Evolutionary conservation across 2,113 vertebrate species (phyloP).

Genomic region (Danionella cerebrum): DNA sequence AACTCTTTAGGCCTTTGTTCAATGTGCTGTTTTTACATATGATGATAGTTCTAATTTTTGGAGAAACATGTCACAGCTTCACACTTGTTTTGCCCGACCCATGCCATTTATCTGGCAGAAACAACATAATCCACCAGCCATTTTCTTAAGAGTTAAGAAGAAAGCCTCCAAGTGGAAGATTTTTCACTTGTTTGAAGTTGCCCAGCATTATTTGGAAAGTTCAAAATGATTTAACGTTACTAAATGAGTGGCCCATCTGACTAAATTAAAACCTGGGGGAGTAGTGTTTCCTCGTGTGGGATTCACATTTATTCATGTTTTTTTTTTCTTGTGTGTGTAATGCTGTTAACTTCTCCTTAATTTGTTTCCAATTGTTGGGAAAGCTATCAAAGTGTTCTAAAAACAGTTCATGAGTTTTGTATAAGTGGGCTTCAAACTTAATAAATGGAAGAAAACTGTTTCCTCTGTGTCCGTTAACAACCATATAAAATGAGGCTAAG

Average conservation of each 20-base stretch:
- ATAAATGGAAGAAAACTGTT: constrained; percentile 59
- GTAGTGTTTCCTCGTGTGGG: constrained; percentile 38
- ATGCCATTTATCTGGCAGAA: constrained; percentile 7
- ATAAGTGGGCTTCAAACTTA: constrained; percentile 66
- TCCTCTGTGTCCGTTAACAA: background rate
- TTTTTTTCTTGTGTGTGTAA: constrained; percentile 16
- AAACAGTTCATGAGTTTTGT: constrained; percentile 69
- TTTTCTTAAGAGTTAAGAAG: background rate
- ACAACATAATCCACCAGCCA: background rate
- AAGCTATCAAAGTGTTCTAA: constrained; percentile 52
- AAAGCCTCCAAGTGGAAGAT: background rate
- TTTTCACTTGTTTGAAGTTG: background rate
- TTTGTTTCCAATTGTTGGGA: constrained; percentile 57
- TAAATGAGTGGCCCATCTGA: background rate
- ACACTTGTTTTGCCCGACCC: constrained; percentile 14
- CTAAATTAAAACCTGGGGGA: constrained; percentile 12
- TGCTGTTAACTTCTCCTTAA: constrained; percentile 54
- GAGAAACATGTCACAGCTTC: constrained; percentile 9
- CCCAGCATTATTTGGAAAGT: background rate
- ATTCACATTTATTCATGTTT: constrained; percentile 34
- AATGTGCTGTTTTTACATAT: constrained; percentile 5
- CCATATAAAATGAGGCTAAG: background rate
- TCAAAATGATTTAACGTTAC: background rate
- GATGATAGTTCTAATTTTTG: constrained; percentile 3
- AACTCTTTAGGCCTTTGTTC: background rate